A percentile compares a stretch with the other conserved stretches of the same genome.
These are phyloP conservation scores for Xiphias gladius DNA, from an alignment of 2,113 vertebrate species.

Conservation along the genomic window DNA sequence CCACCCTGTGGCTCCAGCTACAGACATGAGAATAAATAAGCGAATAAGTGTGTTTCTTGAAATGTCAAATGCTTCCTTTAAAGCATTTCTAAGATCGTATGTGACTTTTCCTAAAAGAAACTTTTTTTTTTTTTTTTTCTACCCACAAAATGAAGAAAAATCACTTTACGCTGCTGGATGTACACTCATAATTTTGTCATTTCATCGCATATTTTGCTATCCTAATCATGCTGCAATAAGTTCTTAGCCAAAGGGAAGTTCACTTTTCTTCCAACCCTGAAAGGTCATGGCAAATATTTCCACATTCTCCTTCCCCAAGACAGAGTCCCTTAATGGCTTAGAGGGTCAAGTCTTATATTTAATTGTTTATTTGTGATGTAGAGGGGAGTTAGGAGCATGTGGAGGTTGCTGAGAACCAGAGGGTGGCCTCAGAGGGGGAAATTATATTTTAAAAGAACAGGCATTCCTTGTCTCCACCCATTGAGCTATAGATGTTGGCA, in stretches of 20 bases:
- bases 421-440: conserved; percentile 15
- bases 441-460: not conserved
- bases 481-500: not conserved
- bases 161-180: not conserved
- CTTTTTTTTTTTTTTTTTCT: too few relatives aligned
- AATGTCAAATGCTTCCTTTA: not conserved
- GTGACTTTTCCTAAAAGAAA: not conserved
- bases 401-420: conserved; percentile 12
- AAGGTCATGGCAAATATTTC: conserved; percentile 35
- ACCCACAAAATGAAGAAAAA: not conserved
- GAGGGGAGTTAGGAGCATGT: not conserved
- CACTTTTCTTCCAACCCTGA: conserved; percentile 1
- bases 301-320: conserved; percentile 6
- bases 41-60: too few relatives aligned
- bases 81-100: not conserved
- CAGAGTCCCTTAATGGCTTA: not conserved
- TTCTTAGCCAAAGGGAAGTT: conserved; percentile 1
- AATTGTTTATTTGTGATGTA: conserved; percentile 37
- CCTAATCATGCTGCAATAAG: not conserved
- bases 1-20: too few relatives aligned
- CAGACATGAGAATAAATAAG: too few relatives aligned
- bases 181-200: not conserved
- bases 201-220: conserved; percentile 8
- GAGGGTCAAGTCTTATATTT: not conserved
- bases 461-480: not conserved